phyloP scores from a whole-genome alignment of 2,888 invertebrate species.

The Epinotia nisella region DNA sequence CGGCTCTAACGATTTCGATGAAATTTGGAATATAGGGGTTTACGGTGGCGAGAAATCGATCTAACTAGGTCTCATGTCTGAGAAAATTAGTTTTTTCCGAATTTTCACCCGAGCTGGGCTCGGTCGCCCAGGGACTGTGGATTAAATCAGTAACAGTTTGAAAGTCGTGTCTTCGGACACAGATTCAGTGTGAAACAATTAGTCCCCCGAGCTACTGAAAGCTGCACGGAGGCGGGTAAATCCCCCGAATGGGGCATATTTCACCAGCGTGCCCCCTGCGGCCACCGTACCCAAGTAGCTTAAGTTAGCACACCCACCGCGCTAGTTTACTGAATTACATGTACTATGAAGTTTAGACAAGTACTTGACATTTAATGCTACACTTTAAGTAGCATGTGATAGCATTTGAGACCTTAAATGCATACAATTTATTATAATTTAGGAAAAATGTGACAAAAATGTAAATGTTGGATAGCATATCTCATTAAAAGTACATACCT shows the following conservation, averaged over 20 bases:
- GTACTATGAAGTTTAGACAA: not conserved
- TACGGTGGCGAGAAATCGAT: too few species aligned
- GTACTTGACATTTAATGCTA: not conserved
- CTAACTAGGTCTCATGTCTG: too few species aligned
- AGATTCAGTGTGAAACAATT: slow-evolving; percentile 10
- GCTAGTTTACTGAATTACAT: slow-evolving; percentile 5
- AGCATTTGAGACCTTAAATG: too few species aligned
- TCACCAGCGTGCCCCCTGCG: slow-evolving; percentile 61
- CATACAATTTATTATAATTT: too few species aligned
- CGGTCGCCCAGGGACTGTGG: too few species aligned
- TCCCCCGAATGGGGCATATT: slow-evolving; percentile 54
- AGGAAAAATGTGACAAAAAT: too few species aligned
- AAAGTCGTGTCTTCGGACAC: not conserved
- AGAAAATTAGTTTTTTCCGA: too few species aligned
- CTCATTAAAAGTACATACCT: too few species aligned
- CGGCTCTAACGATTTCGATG: too few species aligned
- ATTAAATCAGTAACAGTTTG: slow-evolving; percentile 2
- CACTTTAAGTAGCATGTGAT: not conserved
- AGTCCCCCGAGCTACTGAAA: slow-evolving; percentile 10
- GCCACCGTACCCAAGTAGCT: slow-evolving; percentile 41
- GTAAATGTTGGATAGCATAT: too few species aligned
- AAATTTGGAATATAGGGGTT: too few species aligned
- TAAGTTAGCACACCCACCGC: not conserved
- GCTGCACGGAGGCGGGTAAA: slow-evolving; percentile 23
- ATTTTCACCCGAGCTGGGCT: too few species aligned